A percentile compares a stretch with the other conserved stretches of the same genome.
These are phyloP conservation scores for Amiota minor DNA, from an alignment of 2,888 invertebrate species.

Conservation along the genomic window DNA sequence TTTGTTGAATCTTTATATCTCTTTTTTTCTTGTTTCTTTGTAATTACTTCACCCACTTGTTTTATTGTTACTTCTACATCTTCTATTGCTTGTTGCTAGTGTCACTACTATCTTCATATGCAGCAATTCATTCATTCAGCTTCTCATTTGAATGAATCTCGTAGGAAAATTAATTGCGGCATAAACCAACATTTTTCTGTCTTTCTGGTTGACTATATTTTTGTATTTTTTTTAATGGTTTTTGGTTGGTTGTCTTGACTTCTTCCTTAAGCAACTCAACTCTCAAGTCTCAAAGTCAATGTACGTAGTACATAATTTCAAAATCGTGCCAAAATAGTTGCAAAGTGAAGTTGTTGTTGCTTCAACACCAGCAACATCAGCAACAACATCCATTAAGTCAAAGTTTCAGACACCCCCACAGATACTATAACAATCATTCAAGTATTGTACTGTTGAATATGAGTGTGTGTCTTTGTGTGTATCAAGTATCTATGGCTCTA, in stretches of 20 bases:
- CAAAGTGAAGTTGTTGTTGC: constrained; percentile 50
- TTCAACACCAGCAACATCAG: constrained; percentile 38
- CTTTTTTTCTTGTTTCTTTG: neutral
- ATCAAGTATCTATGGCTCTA: constrained; percentile 39
- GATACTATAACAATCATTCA: constrained; percentile 13
- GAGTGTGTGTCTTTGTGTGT: too few relatives aligned
- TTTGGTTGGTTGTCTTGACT: neutral
- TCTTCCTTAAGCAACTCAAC: neutral
- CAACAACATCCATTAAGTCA: neutral
- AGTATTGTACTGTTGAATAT: constrained; percentile 12
- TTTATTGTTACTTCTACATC: constrained; percentile 7
- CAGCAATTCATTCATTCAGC: neutral
- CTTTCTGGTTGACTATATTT: neutral
- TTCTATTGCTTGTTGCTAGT: constrained; percentile 9
- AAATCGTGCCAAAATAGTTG: constrained; percentile 66
- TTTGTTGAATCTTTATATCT: neutral
- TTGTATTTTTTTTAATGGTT: neutral
- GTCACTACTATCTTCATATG: too few relatives aligned
- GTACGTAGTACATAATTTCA: constrained; percentile 67
- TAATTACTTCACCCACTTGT: constrained; percentile 18
- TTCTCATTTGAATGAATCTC: constrained; percentile 43
- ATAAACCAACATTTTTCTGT: constrained; percentile 61
- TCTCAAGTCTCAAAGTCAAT: constrained; percentile 53
- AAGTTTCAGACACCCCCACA: constrained; percentile 52
- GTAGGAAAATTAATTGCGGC: constrained; percentile 63